These are phyloP conservation scores for Lophotriccus pileatus DNA, from an alignment of 2,797 vertebrate species.

Conservation along the genomic window DNA sequence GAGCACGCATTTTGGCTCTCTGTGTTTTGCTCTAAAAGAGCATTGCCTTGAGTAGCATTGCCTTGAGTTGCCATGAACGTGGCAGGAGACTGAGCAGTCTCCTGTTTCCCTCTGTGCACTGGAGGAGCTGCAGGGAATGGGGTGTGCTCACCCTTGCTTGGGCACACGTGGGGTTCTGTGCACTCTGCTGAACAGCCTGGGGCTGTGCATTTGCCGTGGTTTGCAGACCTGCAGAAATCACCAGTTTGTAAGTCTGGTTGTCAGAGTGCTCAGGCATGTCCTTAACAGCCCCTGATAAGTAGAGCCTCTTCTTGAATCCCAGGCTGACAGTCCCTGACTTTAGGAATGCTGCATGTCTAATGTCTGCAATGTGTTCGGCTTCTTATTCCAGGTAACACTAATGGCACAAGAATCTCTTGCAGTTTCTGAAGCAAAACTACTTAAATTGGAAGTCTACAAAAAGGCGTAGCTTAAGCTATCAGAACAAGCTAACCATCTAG, in stretches of 20 bases:
- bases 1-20: neutral
- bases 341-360: neutral
- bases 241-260: neutral
- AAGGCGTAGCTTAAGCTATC: neutral
- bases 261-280: neutral
- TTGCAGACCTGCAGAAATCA: neutral
- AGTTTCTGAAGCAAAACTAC: neutral
- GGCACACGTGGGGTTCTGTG: fast-evolving
- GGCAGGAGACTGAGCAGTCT: neutral
- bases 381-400: neutral
- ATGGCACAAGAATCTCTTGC: neutral
- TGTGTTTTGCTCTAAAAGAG: neutral
- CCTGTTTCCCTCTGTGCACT: fast-evolving
- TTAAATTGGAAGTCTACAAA: neutral
- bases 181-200: neutral
- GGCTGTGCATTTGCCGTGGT: neutral
- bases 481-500: neutral
- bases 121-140: fast-evolving
- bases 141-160: neutral
- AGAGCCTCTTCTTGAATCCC: neutral
- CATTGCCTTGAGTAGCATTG: neutral
- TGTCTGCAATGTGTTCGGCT: neutral
- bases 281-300: neutral
- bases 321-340: neutral
- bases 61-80: neutral